phyloP scores from a whole-genome alignment of 37 sponge, comb jelly and placozoan genomes.

The Chondrosia reniformis region DNA sequence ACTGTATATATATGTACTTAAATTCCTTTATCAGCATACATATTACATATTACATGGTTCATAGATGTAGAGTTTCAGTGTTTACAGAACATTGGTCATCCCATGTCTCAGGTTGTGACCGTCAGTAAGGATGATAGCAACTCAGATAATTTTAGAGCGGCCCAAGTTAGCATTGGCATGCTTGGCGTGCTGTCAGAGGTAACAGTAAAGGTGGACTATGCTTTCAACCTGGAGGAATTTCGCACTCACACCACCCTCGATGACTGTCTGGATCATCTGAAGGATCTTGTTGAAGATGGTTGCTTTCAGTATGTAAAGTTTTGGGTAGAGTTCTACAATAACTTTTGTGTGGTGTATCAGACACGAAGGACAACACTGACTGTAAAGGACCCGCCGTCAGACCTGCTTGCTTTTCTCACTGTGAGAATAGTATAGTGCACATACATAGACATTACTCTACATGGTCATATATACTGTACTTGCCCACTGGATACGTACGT shows the following conservation, averaged over 20 bases:
- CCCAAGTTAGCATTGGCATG: constrained; percentile 57
- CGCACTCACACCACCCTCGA: constrained; percentile 35
- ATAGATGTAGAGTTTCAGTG: no score
- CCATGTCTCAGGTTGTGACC: constrained; percentile 19
- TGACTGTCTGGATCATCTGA: constrained; percentile 37
- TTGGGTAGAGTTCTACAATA: constrained; percentile 57
- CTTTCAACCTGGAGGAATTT: constrained; percentile 36
- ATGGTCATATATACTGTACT: neutral
- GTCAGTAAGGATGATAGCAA: constrained; percentile 2
- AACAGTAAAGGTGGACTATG: constrained; percentile 32
- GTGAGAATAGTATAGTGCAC: constrained; percentile 14
- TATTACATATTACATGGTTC: no score
- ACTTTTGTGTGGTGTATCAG: constrained; percentile 44
- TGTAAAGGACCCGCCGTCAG: neutral
- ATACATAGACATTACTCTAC: neutral
- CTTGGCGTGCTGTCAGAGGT: constrained; percentile 44
- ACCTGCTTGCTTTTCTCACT: constrained; percentile 11
- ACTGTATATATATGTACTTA: no score
- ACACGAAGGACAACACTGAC: constrained; percentile 25
- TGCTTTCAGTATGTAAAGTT: constrained; percentile 41
- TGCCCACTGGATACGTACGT: no score
- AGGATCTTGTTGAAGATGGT: constrained; percentile 14
- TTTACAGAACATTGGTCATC: neutral
- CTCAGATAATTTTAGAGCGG: constrained; percentile 29
- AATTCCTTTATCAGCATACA: no score